Evolutionary conservation across 2,797 vertebrate genomes (phyloP), one percentile per base, ranked within the genome.

Genomic region (Eleutherodactylus coqui): DNA sequence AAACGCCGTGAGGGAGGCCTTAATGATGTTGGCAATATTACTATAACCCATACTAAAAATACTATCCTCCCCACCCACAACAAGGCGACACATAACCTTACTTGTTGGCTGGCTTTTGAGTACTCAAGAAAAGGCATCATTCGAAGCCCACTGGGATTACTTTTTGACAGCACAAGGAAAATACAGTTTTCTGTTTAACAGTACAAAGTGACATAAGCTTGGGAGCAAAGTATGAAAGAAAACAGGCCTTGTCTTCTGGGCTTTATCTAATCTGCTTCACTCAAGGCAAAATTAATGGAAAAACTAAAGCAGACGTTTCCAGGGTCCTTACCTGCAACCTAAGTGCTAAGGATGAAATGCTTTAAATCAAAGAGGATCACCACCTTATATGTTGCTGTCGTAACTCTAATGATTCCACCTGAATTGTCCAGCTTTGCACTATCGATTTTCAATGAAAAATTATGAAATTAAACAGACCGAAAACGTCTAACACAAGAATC

Each of bases 181-280:
- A 89, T 78, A 82, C 88, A 92, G 84, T 88, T 87, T 85, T 90
- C 87, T 89, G 70, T 92, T 92, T 91, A 84, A 85, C 89, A 90
- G 92, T 82, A 90, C 88, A 89, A 79, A 88, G 89, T 88, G 87
- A 91, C 27, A 75, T 88, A 91, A 89, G 86, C 1, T 49, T 0
- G 0, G 75, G 62, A 89, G 86, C 70, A 78, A 34, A 53, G 34
- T 51, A 64, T 85, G 84, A 88, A 81, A 36, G 24, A 83, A 75
- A 82, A 75, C 58, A 85, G 81, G 51, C 81, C 24, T 82, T 38
- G 47, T 78, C 43, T 79, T 69, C 51, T 60, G 75, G 81, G 41
- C 53, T 83, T 47, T 24, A 10, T 67, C 70, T 76, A 75, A 75
- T 76, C 45, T 19, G 5, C 51, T 62, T 14, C 21, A 81, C 43